Conservation (phyloP, 2,888 invertebrate genomes). For the Sarcophaga carnaria region DNA sequence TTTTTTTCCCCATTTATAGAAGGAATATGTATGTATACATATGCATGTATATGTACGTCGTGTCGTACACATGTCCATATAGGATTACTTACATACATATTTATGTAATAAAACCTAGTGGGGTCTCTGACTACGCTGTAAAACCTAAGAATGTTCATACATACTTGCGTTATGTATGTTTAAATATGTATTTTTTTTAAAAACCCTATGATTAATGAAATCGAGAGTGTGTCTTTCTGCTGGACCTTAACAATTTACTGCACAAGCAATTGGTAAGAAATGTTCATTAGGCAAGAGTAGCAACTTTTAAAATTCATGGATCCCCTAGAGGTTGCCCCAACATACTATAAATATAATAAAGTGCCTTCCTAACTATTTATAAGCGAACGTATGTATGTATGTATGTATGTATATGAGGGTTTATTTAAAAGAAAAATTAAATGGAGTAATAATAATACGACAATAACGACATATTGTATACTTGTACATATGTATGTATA, state of each 20-base stretch:
- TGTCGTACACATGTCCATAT: neutral
- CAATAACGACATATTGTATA: too few species aligned
- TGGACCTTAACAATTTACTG: too few species aligned
- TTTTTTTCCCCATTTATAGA: neutral
- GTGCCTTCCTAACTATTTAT: slow-evolving; percentile 41
- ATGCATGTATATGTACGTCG: neutral
- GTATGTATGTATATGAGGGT: too few species aligned
- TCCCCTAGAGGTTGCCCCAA: neutral
- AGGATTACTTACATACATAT: too few species aligned
- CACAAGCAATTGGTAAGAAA: too few species aligned
- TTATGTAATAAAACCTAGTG: slow-evolving; percentile 12
- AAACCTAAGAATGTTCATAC: neutral
- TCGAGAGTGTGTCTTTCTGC: too few species aligned
- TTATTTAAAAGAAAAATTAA: too few species aligned
- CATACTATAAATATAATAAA: slow-evolving; percentile 24
- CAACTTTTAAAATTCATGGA: neutral
- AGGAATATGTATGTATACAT: neutral
- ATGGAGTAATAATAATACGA: too few species aligned
- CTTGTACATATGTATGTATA: neutral
- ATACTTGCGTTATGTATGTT: too few species aligned
- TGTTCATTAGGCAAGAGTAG: too few species aligned
- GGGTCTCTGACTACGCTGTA: slow-evolving; percentile 5
- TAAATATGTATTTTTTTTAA: too few species aligned
- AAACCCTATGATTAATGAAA: too few species aligned
- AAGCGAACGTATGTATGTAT: neutral